These are phyloP conservation scores for Amiota mariae DNA, from an alignment of 2,888 invertebrate species.

Conservation along the genomic window DNA sequence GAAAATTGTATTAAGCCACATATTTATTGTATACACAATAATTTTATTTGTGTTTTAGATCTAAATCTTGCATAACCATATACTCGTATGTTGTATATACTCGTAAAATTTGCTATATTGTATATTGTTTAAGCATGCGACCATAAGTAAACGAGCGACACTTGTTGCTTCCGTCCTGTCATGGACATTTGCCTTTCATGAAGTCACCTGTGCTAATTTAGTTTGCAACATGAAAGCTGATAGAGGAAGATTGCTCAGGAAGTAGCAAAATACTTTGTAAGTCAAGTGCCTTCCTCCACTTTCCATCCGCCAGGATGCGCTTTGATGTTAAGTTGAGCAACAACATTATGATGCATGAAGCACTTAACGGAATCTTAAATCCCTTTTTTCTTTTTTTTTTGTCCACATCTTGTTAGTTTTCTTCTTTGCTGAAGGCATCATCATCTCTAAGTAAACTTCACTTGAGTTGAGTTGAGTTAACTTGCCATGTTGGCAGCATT, in stretches of 20 bases:
- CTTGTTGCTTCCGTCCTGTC: slow-evolving; percentile 26
- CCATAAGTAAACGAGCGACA: slow-evolving; percentile 31
- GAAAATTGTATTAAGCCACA: slow-evolving; percentile 54
- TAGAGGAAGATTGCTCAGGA: not conserved
- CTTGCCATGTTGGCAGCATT: not conserved
- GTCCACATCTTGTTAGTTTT: not conserved
- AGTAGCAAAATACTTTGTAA: not conserved
- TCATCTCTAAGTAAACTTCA: not conserved
- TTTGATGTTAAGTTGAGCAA: slow-evolving; percentile 34
- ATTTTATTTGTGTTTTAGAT: slow-evolving; percentile 32
- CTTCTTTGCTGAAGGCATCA: not conserved
- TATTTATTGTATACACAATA: not conserved
- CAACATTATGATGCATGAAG: not conserved
- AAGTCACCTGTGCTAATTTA: slow-evolving; percentile 33
- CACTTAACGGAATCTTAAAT: not conserved
- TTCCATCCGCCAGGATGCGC: slow-evolving; percentile 36
- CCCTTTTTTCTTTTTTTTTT: not conserved
- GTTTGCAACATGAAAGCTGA: slow-evolving; percentile 29
- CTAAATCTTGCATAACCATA: slow-evolving; percentile 70
- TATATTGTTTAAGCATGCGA: too few species aligned
- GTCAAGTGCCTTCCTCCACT: slow-evolving; percentile 6
- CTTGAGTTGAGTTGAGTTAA: not conserved
- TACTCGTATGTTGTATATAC: too few species aligned
- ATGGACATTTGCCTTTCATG: not conserved
- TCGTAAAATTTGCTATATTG: too few species aligned